Evolutionary conservation across 2,888 invertebrate species (phyloP).

Genomic region (Lasioglossum zephyrum): DNA sequence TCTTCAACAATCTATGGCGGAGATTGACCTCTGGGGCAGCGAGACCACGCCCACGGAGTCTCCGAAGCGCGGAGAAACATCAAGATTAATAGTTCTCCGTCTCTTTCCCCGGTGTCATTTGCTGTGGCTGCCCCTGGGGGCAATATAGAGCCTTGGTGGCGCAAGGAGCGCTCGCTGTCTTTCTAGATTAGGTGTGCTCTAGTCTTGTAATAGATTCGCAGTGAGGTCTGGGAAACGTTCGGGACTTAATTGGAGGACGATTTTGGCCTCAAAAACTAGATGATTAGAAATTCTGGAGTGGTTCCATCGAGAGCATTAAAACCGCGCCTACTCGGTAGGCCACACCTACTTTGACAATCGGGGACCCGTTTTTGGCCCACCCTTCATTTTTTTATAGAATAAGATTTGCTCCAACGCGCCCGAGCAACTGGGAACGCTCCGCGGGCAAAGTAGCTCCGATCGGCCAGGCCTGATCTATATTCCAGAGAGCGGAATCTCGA

Average conservation of each 20-base stretch:
- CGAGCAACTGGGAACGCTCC: neutral
- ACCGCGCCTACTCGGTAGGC: neutral
- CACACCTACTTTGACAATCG: neutral
- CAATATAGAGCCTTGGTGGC: neutral
- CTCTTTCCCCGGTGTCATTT: neutral
- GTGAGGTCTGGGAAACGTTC: neutral
- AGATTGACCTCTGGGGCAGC: constrained; percentile 1
- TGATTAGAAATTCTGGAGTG: neutral
- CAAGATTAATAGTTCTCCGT: neutral
- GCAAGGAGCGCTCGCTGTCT: neutral
- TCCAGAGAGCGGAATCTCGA: neutral
- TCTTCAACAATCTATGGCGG: neutral
- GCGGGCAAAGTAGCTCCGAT: neutral
- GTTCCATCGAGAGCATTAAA: neutral
- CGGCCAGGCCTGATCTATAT: neutral
- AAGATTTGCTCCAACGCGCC: neutral
- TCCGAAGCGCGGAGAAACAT: neutral
- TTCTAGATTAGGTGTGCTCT: neutral
- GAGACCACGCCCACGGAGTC: neutral
- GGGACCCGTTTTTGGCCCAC: neutral
- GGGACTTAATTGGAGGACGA: neutral
- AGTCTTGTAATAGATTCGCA: neutral
- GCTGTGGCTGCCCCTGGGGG: neutral
- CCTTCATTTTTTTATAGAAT: neutral
- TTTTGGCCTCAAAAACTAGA: neutral